These are phyloP conservation scores for Pristionchus fissidentatus DNA, from an alignment of 2,888 invertebrate genomes.

Conservation along the genomic window DNA sequence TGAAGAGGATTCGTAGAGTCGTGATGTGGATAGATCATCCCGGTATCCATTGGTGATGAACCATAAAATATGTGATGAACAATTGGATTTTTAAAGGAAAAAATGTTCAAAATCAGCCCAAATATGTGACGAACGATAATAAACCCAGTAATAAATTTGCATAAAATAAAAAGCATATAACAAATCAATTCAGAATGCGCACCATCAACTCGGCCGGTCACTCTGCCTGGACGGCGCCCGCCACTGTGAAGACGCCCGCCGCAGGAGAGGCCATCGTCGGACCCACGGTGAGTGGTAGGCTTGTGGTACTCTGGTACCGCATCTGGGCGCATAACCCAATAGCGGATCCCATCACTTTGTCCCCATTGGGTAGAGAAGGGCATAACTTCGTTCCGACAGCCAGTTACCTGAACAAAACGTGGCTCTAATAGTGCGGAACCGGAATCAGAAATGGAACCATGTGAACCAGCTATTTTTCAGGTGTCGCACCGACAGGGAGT, in stretches of 20 bases:
- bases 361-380: too few species aligned
- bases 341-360: background rate
- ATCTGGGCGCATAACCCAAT: background rate
- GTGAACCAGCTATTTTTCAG: background rate
- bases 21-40: too few species aligned
- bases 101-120: too few species aligned
- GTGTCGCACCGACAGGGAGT: constrained; percentile 61
- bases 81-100: too few species aligned
- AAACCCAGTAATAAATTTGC: too few species aligned
- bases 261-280: constrained; percentile 74
- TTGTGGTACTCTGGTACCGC: background rate
- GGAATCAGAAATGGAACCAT: background rate
- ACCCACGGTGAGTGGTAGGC: constrained; percentile 67
- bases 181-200: constrained; percentile 56
- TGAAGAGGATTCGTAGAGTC: too few species aligned
- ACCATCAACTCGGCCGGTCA: constrained; percentile 73
- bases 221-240: constrained; percentile 71
- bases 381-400: too few species aligned
- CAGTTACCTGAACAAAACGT: too few species aligned
- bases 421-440: background rate
- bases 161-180: too few species aligned
- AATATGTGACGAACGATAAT: too few species aligned
- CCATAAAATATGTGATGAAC: too few species aligned
- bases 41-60: too few species aligned
- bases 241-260: constrained; percentile 65